A percentile compares a stretch with the other conserved stretches of the same genome.
Conservation (phyloP, 2,113 vertebrate species). For the Zapus hudsonius region DNA sequence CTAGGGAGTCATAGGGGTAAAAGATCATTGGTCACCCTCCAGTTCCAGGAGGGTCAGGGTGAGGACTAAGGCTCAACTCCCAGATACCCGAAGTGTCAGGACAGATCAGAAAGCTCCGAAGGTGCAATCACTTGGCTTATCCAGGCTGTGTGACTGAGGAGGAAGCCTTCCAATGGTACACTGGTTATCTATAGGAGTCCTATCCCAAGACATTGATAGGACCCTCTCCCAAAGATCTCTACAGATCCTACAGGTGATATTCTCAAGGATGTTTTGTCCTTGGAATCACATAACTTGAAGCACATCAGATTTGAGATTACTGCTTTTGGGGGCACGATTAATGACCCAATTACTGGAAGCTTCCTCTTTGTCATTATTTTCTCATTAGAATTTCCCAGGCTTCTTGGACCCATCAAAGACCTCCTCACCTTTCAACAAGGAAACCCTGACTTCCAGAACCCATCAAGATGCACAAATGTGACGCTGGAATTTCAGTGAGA, state of each 20-base stretch:
- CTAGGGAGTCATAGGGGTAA: neutral
- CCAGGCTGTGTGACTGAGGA: neutral
- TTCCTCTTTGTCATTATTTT: neutral
- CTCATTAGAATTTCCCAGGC: neutral
- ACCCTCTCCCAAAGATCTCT: neutral
- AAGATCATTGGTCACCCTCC: neutral
- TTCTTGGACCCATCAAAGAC: neutral
- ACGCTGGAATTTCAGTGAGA: constrained; percentile 48
- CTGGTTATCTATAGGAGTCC: neutral
- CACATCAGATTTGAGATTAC: neutral
- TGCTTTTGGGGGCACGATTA: neutral
- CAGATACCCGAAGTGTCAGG: neutral
- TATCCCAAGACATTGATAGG: neutral
- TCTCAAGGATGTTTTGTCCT: neutral
- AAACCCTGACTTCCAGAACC: constrained; percentile 13
- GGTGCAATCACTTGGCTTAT: neutral
- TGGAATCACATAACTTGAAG: neutral
- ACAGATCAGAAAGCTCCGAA: neutral
- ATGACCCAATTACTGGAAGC: neutral
- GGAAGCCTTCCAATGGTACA: neutral
- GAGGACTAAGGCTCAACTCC: neutral
- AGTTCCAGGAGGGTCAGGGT: neutral
- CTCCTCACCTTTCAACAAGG: constrained; percentile 37
- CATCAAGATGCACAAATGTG: constrained; percentile 4
- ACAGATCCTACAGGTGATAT: neutral